A percentile compares a stretch with the other conserved stretches of the same genome.
Evolutionary conservation across 2,113 vertebrate genomes (phyloP).

Genomic region (Phoxinus phoxinus): DNA sequence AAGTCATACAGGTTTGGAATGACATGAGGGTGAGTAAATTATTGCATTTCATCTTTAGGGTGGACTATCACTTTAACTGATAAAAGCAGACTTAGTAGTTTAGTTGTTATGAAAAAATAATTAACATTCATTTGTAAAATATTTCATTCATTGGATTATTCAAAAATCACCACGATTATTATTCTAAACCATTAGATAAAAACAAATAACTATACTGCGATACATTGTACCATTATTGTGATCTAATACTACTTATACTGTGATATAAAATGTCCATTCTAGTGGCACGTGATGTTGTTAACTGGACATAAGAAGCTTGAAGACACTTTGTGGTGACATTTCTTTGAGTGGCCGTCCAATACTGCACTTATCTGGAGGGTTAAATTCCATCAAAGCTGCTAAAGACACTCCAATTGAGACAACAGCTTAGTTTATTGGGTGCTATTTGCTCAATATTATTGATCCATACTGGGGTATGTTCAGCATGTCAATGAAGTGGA

Average conservation of each 20-base stretch:
- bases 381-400: constrained; percentile 62
- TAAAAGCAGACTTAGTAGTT: no score
- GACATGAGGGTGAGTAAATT: no score
- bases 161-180: background rate
- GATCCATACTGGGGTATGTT: constrained; percentile 64
- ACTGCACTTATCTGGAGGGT: constrained; percentile 32
- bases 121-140: no score
- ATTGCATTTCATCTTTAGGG: no score
- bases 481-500: constrained; percentile 74
- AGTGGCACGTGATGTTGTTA: background rate
- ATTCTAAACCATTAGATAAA: background rate
- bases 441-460: constrained; percentile 70
- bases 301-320: constrained; percentile 25
- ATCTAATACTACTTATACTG: background rate
- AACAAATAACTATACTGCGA: background rate
- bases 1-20: no score
- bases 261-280: background rate
- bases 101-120: no score
- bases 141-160: no score
- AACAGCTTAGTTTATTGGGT: constrained; percentile 77
- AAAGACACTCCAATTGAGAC: constrained; percentile 77
- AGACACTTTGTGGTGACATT: constrained; percentile 19
- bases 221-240: background rate
- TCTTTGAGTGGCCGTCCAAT: constrained; percentile 24
- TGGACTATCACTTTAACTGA: no score